Base-by-base conservation (phyloP, 1,140 invertebrate genomes). In the Saxidomus purpurata region DNA sequence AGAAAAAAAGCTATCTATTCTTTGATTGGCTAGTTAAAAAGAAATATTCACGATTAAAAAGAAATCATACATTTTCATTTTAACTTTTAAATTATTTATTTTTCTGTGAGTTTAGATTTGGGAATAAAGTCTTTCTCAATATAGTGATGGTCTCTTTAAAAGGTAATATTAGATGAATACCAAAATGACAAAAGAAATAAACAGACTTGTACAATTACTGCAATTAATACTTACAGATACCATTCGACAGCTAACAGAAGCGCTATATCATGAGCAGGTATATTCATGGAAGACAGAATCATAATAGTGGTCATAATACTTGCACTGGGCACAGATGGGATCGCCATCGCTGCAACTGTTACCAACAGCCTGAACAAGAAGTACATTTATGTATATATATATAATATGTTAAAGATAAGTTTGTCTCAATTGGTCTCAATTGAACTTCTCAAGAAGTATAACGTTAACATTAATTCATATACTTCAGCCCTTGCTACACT, bases 251-350 rank as follows among this genome's bases (percentile, higher is more conserved):
- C 86, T n/a, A 87, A 59, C 2, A 87, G 76, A 25, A 87, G 55
- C 15, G 86, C 86, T 55, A 87, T 87, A 36, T 87, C 86, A 11
- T 87, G 76, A 13, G 69, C 34, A 80, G 86, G 86, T 28, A 87
- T 87, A 38, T 87, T 87, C 86, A 87, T 87, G 49, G 86, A 87
- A 3, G 86, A 43, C 19, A 87, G 43, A 0, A 87, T 69, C 86
- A 87, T 87, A 11, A 87, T 87, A 34, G 93, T 91, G 17, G 93
- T 92, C 28, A 94, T 93, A 19, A 94, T 93, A 74, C 93, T 93
- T 19, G 93, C 89, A 81, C 93, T 93, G 0, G 93, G 93, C 1
- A 93, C 90, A 6, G 91, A 91, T 13, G 93, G 93, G 17, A 94
- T 90, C 11, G 93, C 93, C 84, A 92, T 84, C 11, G 90, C 81